Percentiles rank a stretch among this genome's conserved stretches.
These are phyloP conservation scores for Pelusios castaneus DNA, from an alignment of 2,113 vertebrate genomes.

Conservation along the genomic window DNA sequence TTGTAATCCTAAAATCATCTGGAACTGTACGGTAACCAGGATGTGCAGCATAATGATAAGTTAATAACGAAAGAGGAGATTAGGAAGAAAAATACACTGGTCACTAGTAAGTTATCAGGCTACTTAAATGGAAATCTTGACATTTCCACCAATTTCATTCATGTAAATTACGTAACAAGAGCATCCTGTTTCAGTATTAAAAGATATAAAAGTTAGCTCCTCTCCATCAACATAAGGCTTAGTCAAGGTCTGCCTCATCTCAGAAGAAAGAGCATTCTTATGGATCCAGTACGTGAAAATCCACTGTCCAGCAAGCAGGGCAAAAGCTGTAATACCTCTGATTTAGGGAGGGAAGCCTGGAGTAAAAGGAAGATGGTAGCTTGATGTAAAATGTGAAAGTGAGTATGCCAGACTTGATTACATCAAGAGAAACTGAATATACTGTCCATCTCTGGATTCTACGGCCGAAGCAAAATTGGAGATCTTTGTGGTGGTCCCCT, in stretches of 20 bases:
- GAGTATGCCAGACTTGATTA: slow-evolving; percentile 54
- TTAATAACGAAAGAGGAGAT: not conserved
- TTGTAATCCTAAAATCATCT: not conserved
- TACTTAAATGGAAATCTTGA: not conserved
- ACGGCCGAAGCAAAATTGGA: not conserved
- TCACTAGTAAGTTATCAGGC: not conserved
- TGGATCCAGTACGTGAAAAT: slow-evolving; percentile 67
- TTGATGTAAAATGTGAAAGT: slow-evolving; percentile 37
- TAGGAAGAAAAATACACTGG: not conserved
- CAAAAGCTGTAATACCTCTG: slow-evolving; percentile 42
- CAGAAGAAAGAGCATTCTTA: slow-evolving; percentile 59
- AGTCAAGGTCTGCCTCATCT: slow-evolving; percentile 46
- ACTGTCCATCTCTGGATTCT: slow-evolving; percentile 15
- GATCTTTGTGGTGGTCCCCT: not conserved
- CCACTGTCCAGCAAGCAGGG: slow-evolving; percentile 47
- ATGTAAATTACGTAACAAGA: slow-evolving; percentile 12
- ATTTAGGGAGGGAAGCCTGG: slow-evolving; percentile 54
- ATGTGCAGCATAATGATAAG: not conserved
- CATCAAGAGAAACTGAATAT: not conserved
- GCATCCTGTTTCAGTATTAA: slow-evolving; percentile 35
- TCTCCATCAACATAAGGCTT: slow-evolving; percentile 30
- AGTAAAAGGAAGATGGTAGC: slow-evolving; percentile 40
- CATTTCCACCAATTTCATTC: not conserved
- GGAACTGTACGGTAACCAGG: not conserved
- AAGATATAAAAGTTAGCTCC: slow-evolving; percentile 31